Evolutionary conservation across 1,140 invertebrate species (phyloP).

Genomic region (Belonocnema kinseyi): DNA sequence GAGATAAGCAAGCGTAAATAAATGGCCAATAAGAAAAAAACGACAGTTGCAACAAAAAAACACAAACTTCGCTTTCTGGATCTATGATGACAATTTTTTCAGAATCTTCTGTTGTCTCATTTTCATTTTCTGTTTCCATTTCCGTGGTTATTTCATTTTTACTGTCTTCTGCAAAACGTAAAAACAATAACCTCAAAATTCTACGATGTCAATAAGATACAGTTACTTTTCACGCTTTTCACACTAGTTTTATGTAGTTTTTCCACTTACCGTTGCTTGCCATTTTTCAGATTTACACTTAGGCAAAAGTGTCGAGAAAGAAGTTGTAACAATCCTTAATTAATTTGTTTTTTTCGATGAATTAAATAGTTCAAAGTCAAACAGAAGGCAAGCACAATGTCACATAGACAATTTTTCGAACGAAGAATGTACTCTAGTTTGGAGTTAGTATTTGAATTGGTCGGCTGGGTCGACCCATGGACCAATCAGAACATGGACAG

Average conservation of each 20-base stretch:
- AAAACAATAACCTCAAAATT: background rate
- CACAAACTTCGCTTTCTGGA: constrained; percentile 67
- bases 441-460: no score
- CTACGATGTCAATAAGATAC: background rate
- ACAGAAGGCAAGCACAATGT: no score
- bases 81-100: constrained; percentile 71
- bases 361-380: no score
- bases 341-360: no score
- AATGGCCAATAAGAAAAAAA: constrained; percentile 3
- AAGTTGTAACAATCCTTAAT: no score
- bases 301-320: no score
- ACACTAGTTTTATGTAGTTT: background rate
- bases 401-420: no score
- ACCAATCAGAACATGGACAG: no score
- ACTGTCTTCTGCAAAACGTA: constrained; percentile 51
- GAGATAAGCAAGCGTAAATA: background rate
- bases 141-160: constrained; percentile 50
- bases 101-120: constrained; percentile 55
- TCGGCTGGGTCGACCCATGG: no score
- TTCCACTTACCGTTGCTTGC: constrained; percentile 10
- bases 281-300: background rate
- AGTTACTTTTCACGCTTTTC: background rate
- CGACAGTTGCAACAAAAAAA: background rate
- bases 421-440: no score
- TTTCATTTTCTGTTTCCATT: constrained; percentile 52